These are phyloP conservation scores for Pogonognathellus flavescens DNA, from an alignment of 1,140 invertebrate genomes.

Conservation along the genomic window DNA sequence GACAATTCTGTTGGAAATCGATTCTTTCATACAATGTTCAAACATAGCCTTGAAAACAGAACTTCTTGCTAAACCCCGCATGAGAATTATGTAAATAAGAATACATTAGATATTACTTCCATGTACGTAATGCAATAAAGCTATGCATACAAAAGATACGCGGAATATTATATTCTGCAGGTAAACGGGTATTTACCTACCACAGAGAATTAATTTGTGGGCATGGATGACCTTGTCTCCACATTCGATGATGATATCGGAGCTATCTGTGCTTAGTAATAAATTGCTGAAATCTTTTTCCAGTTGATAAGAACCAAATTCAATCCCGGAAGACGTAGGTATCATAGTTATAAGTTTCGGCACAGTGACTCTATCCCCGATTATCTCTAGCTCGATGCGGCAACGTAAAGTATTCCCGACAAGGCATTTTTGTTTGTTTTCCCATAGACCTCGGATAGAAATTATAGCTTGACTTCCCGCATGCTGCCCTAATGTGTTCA, in stretches of 20 bases:
- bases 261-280: background rate
- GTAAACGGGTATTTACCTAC: background rate
- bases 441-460: slow-evolving; percentile 41
- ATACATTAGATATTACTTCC: too few species aligned
- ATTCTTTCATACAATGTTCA: slow-evolving; percentile 39
- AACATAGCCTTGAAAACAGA: slow-evolving; percentile 56
- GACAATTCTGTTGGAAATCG: background rate
- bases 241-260: background rate
- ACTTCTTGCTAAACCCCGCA: slow-evolving; percentile 25
- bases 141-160: background rate
- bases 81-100: too few species aligned
- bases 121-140: too few species aligned
- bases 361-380: slow-evolving; percentile 43
- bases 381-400: slow-evolving; percentile 45
- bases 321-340: slow-evolving; percentile 12
- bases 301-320: slow-evolving; percentile 27
- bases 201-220: slow-evolving; percentile 34
- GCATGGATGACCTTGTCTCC: slow-evolving; percentile 21
- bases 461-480: slow-evolving; percentile 49
- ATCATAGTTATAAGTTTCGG: slow-evolving; percentile 43
- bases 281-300: slow-evolving; percentile 32
- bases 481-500: slow-evolving; percentile 47
- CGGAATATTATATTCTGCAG: background rate
- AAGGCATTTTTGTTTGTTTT: slow-evolving; percentile 44
- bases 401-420: slow-evolving; percentile 35